Evolutionary conservation across 2,797 vertebrate genomes (phyloP), one percentile per base, ranked within the genome.

Genomic region (Cossypha caffra): DNA sequence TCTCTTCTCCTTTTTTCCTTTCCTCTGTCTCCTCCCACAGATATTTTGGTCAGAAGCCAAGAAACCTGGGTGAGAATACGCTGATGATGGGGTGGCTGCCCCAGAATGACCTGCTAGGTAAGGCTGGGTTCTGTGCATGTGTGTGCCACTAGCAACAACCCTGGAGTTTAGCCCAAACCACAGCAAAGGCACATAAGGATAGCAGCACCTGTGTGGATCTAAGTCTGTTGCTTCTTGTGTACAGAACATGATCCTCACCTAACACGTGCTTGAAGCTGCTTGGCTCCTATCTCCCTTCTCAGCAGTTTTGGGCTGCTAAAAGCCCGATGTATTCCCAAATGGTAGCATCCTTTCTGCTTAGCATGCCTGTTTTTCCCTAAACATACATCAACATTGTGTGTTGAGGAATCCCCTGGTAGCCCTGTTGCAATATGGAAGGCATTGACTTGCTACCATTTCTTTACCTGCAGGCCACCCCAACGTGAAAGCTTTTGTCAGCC

Each of bases 61-160:
- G 69, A 77, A 97, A 95, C 38, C 64, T 98, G 73, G 97, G 97
- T 64, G 90, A 97, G 83, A 98, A 98, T 73, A 98, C 97, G 0
- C 77, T 96, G 66, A 93, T 97, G 82, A 94, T 96, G 89, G 88
- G 29, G 10, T 98, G 98, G 98, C 82, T 98, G 67, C 98, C 97
- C 73, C 97, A 98, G 83, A 98, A 98, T 4, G 96, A 98, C 87
- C 90, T 98, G 71, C 94, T 98, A 35, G 97, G 97, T 97, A 92
- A 96, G 96, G 68, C 69, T 80, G 67, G 64, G 31, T 42, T 85
- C 21, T 74, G 16, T 59, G n/a, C 75, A 25, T 47, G 52, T 78
- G 51, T 79, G 45, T 31, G 42, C 72, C 0, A 0, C 82, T 77
- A 81, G 51, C 48, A 83, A 59, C 47, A 21, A 62, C 76, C 54